phyloP scores from a whole-genome alignment of 2,113 vertebrate genomes.

The Gavialis gangeticus region DNA sequence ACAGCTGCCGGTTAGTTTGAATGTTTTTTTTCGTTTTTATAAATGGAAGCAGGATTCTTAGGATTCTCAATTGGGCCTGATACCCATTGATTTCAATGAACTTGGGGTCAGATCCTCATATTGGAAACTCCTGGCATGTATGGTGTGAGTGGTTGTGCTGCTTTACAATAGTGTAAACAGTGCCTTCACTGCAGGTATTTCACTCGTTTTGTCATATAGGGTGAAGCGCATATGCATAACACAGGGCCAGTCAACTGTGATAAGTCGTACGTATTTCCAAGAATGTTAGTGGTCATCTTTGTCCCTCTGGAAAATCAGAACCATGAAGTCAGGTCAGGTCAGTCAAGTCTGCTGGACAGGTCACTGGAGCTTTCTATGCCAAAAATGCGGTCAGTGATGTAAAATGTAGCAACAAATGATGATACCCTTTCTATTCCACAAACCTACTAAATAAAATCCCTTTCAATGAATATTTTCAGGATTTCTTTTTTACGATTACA shows the following conservation, averaged over 20 bases:
- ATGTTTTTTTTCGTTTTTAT: rapidly evolving
- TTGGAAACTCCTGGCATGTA: background rate
- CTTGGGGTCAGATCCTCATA: background rate
- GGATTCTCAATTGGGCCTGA: background rate
- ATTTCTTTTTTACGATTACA: background rate
- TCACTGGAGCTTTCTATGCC: background rate
- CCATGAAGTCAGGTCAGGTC: background rate
- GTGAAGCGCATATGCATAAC: rapidly evolving
- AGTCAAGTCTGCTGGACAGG: background rate
- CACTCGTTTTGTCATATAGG: rapidly evolving
- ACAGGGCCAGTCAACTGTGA: background rate
- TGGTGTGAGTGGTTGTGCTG: background rate
- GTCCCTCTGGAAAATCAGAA: background rate
- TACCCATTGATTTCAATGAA: background rate
- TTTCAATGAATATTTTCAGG: background rate
- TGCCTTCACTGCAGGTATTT: rapidly evolving
- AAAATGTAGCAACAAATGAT: background rate
- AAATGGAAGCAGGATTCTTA: background rate
- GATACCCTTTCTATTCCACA: background rate
- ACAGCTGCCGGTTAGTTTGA: slow-evolving; percentile 90
- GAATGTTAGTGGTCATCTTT: background rate
- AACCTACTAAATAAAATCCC: background rate
- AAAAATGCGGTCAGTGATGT: background rate
- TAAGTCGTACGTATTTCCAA: background rate
- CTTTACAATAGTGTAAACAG: background rate